Conservation (phyloP, 1,140 invertebrate species). For the Popillia japonica region DNA sequence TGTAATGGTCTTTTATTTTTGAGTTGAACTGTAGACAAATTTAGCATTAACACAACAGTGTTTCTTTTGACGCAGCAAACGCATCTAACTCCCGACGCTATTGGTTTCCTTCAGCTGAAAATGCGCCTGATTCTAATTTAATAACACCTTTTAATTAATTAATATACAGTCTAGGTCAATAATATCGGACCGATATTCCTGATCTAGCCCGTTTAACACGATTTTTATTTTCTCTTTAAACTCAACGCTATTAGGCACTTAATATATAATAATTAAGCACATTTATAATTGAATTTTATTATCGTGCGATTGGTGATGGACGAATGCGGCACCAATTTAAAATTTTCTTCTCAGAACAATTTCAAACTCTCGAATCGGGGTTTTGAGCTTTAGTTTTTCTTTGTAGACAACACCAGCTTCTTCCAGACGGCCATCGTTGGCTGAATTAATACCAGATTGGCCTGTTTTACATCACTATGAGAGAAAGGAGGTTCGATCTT, state of each 20-base stretch:
- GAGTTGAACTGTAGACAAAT: background rate
- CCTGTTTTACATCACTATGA: slow-evolving; percentile 88
- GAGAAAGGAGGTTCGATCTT: slow-evolving; percentile 74
- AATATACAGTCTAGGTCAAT: too few relatives aligned
- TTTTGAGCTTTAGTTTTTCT: slow-evolving; percentile 54
- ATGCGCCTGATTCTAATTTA: background rate
- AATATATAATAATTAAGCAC: background rate
- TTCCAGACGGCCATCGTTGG: slow-evolving; percentile 86
- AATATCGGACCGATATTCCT: too few relatives aligned
- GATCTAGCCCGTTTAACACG: too few relatives aligned
- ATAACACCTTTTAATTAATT: too few relatives aligned
- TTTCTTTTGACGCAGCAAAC: background rate
- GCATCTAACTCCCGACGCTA: background rate
- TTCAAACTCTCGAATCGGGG: background rate
- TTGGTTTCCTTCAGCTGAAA: background rate
- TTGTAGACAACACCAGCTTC: slow-evolving; percentile 69
- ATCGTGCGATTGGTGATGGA: background rate
- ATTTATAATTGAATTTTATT: background rate
- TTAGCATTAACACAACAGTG: background rate
- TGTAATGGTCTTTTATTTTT: background rate
- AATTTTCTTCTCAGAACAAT: background rate
- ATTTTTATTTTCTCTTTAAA: too few relatives aligned
- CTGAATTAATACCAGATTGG: slow-evolving; percentile 96
- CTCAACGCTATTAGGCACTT: background rate
- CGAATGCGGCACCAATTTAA: slow-evolving; percentile 4